These are phyloP conservation scores for Lissonota sp. DNA, from an alignment of 2,888 invertebrate genomes.

Conservation along the genomic window DNA sequence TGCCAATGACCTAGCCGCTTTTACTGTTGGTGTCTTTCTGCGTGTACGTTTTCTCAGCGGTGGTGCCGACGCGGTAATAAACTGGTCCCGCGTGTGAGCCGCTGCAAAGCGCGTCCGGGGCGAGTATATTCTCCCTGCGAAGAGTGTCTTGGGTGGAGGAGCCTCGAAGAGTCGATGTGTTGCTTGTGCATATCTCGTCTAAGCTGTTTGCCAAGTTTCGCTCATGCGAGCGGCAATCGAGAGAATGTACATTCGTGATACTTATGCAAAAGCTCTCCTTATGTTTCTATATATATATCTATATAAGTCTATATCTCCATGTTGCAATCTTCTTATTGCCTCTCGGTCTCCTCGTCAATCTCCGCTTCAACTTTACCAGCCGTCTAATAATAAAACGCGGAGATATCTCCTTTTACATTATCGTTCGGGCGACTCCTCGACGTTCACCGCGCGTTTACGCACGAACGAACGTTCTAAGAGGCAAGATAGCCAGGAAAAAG, in stretches of 20 bases:
- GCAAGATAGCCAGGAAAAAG: conserved; percentile 62
- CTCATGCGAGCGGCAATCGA: conserved; percentile 46
- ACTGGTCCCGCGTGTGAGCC: conserved; percentile 61
- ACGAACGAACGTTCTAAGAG: conserved; percentile 72
- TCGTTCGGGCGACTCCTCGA: conserved; percentile 20
- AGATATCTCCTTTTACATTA: conserved; percentile 63
- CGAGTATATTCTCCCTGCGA: conserved; percentile 34
- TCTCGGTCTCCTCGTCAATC: conserved; percentile 44
- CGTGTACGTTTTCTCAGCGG: background rate
- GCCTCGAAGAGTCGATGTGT: conserved; percentile 45
- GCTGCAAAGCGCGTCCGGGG: conserved; percentile 40
- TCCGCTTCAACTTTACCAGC: conserved; percentile 40
- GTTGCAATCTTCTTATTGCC: conserved; percentile 48
- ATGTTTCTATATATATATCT: conserved; percentile 15
- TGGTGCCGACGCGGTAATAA: conserved; percentile 63
- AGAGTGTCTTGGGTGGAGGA: conserved; percentile 39
- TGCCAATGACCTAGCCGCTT: conserved; percentile 70
- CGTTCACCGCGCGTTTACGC: conserved; percentile 70
- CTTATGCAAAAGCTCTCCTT: conserved; percentile 6
- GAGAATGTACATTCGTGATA: conserved; percentile 22
- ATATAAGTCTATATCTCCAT: background rate
- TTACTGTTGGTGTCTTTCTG: conserved; percentile 21
- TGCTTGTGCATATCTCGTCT: conserved; percentile 17
- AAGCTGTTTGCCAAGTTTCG: conserved; percentile 43
- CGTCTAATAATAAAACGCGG: conserved; percentile 74